Conservation (phyloP, 2,888 invertebrate species). For the Lydus trimaculatus region DNA sequence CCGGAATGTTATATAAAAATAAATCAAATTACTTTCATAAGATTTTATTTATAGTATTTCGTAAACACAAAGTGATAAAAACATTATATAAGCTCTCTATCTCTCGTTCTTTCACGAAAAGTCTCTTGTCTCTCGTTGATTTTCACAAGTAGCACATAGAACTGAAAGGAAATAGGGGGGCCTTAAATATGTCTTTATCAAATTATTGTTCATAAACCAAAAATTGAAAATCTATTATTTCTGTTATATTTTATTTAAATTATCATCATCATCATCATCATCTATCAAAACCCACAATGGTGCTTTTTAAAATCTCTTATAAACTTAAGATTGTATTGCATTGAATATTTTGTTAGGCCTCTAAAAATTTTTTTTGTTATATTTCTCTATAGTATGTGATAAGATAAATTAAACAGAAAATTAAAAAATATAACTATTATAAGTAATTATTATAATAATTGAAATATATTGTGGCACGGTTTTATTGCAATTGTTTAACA, state of each 20-base stretch:
- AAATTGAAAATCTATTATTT: slow-evolving; percentile 23
- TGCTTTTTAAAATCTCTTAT: slow-evolving; percentile 24
- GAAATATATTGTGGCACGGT: slow-evolving; percentile 31
- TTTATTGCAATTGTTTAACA: slow-evolving; percentile 32
- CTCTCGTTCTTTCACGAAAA: too few species aligned
- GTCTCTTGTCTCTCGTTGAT: background rate
- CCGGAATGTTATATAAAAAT: background rate
- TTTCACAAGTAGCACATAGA: background rate
- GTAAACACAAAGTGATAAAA: background rate
- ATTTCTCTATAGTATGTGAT: slow-evolving; percentile 3
- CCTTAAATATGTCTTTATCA: background rate
- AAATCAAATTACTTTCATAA: background rate
- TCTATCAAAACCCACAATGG: slow-evolving; percentile 32
- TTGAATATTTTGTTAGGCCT: slow-evolving; percentile 31
- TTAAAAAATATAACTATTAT: slow-evolving; percentile 23
- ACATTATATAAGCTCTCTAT: slow-evolving; percentile 1
- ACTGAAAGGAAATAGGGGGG: background rate
- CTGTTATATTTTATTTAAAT: slow-evolving; percentile 21
- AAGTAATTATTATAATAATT: slow-evolving; percentile 23
- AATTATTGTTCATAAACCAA: background rate
- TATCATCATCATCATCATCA: too few species aligned
- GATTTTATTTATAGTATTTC: background rate
- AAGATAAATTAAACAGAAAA: slow-evolving; percentile 22
- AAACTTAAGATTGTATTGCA: slow-evolving; percentile 29
- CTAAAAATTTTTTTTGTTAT: slow-evolving; percentile 23